Evolutionary conservation across 1,140 invertebrate genomes (phyloP).

Genomic region (Cecropterus lyciades): DNA sequence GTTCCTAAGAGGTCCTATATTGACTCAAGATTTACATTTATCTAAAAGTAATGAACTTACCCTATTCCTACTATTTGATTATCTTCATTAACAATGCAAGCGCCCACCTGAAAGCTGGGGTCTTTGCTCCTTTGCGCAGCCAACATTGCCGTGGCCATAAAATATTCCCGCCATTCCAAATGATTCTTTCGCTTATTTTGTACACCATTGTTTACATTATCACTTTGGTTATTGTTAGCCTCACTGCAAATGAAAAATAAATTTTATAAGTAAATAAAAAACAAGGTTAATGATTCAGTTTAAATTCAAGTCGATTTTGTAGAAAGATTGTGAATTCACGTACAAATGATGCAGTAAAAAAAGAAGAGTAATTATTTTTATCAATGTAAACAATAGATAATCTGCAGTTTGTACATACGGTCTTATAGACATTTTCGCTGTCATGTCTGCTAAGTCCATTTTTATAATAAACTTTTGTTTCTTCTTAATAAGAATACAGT

Average conservation of each 20-base stretch:
- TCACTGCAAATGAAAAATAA: slow-evolving; percentile 23
- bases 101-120: slow-evolving; percentile 96
- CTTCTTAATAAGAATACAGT: too few species aligned
- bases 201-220: not conserved
- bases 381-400: too few species aligned
- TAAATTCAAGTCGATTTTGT: too few species aligned
- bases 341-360: not conserved
- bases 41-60: too few species aligned
- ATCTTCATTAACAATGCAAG: slow-evolving; percentile 94
- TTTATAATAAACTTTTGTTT: not conserved
- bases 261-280: not conserved
- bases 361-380: too few species aligned
- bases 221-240: not conserved
- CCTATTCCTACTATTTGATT: slow-evolving; percentile 97
- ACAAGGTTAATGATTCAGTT: too few species aligned
- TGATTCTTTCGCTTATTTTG: slow-evolving; percentile 63
- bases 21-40: too few species aligned
- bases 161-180: slow-evolving; percentile 93
- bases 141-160: slow-evolving; percentile 94
- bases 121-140: slow-evolving; percentile 97
- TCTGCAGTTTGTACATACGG: not conserved
- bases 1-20: too few species aligned
- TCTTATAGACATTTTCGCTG: slow-evolving; percentile 22
- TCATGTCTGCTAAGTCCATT: slow-evolving; percentile 10
- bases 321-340: too few species aligned